Evolutionary conservation across 2,888 invertebrate species (phyloP), one percentile per base, ranked within the genome.

Genomic region (Athrips mouffetella): DNA sequence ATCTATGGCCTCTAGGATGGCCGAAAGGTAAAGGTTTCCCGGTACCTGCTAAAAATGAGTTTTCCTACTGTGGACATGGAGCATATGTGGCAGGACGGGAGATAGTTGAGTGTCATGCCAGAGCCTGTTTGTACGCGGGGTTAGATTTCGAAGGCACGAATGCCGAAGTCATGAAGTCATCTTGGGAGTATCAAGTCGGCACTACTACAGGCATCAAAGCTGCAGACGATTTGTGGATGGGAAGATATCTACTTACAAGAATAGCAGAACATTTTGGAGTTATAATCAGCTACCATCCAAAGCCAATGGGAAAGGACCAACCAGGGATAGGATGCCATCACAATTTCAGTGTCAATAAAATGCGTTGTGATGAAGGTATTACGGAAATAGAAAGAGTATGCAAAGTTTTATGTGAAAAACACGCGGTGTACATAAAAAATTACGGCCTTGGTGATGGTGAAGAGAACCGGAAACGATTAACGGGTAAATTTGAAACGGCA

Each of bases 81-180:
- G 95, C 97, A 47, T 94, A 94, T 77, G 95, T 97, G 2, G 96
- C 94, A 68, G 99, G 97, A 2, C 91, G 99, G 53, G 98, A 98
- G 73, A 93, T 99, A 56, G 96, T 96, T 11, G 98, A 98, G 80
- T 94, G 97, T 27, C 99, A 99, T 71, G 80, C 89, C 0, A 73
- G 87, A 57, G 90, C 98, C 7, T 98, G 98, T 67, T 83, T 99
- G 48, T 98, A 97, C 74, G 94, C 98, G 47, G 98, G 98, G 31
- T 91, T 99, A 64, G 94, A 95, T 64, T 94, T 97, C 60, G 91
- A 93, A 47, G 99, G 99, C 37, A 94, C 94, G 42, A 99, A 99
- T 79, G 98, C 98, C n/a, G 98, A 99, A 89, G 98, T 98, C 21
- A 98, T 98, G 98, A 98, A 97, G 31, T 94, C 96, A 11, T 97